Conservation (phyloP, 2,797 vertebrate genomes). For the Cynopterus sphinx region DNA sequence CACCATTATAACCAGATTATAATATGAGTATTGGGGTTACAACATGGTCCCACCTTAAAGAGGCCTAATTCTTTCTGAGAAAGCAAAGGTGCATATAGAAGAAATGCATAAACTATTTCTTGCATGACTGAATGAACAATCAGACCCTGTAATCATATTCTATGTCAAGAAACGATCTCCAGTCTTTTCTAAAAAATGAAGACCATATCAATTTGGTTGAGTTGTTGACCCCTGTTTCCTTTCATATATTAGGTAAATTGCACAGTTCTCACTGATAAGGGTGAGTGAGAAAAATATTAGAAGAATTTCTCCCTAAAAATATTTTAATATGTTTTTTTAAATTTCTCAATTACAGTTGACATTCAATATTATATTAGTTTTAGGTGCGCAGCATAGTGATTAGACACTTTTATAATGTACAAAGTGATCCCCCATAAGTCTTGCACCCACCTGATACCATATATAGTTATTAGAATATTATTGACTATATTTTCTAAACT, state of each 20-base stretch:
- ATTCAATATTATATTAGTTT: no score
- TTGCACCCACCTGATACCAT: no score
- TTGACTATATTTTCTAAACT: no score
- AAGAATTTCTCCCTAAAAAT: neutral
- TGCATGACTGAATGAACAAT: neutral
- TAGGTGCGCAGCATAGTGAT: no score
- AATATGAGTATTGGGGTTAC: neutral
- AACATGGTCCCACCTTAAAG: neutral
- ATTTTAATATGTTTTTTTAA: neutral
- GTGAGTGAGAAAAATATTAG: neutral
- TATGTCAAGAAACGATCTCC: neutral
- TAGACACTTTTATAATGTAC: no score
- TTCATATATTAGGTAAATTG: neutral
- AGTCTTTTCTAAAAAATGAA: conserved; percentile 23
- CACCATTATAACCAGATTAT: neutral
- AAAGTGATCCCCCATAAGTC: no score
- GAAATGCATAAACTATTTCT: neutral
- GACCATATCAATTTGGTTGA: neutral
- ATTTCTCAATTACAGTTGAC: no score
- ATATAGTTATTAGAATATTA: no score
- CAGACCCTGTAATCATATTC: neutral
- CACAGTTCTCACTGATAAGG: neutral
- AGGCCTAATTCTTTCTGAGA: neutral
- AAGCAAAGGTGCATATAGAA: neutral
- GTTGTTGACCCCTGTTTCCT: neutral